These are phyloP conservation scores for Silurus aristotelis DNA, from an alignment of 2,797 vertebrate species.

Conservation along the genomic window DNA sequence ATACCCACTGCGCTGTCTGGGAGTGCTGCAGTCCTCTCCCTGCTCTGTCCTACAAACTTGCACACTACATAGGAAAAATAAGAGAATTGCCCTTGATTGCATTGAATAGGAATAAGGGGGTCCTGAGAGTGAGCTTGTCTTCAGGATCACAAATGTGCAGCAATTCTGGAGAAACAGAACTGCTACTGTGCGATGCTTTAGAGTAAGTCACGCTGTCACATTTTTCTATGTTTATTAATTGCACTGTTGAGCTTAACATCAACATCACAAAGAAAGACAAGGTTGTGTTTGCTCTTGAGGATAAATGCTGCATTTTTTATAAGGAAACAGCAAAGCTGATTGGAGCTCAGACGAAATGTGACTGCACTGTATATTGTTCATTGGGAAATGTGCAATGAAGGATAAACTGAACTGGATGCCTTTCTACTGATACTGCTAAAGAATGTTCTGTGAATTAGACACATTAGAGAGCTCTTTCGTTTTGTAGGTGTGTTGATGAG, in stretches of 20 bases:
- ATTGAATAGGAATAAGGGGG: conserved; percentile 78
- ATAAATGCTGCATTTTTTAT: conserved; percentile 54
- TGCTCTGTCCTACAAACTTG: conserved; percentile 68
- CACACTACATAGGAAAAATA: conserved; percentile 85
- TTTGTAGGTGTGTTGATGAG: conserved; percentile 63
- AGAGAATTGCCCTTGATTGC: conserved; percentile 81
- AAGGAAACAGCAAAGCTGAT: conserved; percentile 80
- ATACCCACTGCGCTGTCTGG: conserved; percentile 67
- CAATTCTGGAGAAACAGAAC: conserved; percentile 59
- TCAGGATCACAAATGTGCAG: conserved; percentile 81
- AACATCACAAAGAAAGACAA: conserved; percentile 67
- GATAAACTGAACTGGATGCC: conserved; percentile 77
- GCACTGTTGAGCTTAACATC: conserved; percentile 71
- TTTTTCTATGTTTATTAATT: conserved; percentile 60
- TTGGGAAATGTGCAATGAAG: conserved; percentile 91
- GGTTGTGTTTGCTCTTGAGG: conserved; percentile 77
- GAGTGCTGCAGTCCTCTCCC: conserved; percentile 74
- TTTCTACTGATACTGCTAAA: conserved; percentile 63
- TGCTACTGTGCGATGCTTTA: conserved; percentile 53
- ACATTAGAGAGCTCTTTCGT: conserved; percentile 7
- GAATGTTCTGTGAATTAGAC: conserved; percentile 39
- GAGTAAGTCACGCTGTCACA: conserved; percentile 53
- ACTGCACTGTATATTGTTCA: conserved; percentile 69
- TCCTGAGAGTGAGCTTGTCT: conserved; percentile 74
- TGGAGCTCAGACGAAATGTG: conserved; percentile 57